Evolutionary conservation across 2,113 vertebrate species (phyloP).

Genomic region (Myrmecobius fasciatus): DNA sequence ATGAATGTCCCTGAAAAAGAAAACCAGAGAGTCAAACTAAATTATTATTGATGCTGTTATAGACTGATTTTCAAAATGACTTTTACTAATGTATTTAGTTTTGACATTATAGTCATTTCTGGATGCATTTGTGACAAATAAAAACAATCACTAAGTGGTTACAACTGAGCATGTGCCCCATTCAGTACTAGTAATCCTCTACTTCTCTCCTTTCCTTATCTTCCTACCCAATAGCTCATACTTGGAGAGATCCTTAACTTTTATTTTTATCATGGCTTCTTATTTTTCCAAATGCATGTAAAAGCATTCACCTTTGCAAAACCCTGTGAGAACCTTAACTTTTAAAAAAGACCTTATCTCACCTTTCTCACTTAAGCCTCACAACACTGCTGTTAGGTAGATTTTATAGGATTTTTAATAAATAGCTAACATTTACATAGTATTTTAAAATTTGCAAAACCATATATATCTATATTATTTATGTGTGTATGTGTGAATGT

Average conservation of each 20-base stretch:
- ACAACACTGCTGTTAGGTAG: not conserved
- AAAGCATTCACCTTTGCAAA: too few species aligned
- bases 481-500: not conserved
- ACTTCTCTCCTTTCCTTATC: not conserved
- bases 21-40: not conserved
- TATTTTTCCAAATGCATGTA: too few species aligned
- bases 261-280: too few species aligned
- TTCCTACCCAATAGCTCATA: not conserved
- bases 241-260: not conserved
- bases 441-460: not conserved
- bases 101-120: not conserved
- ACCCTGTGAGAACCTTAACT: not conserved
- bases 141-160: not conserved
- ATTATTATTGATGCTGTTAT: not conserved
- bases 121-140: not conserved
- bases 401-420: not conserved
- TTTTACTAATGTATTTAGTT: not conserved
- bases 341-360: not conserved
- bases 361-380: not conserved
- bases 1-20: not conserved
- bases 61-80: not conserved
- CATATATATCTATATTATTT: too few species aligned
- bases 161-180: not conserved
- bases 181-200: not conserved
- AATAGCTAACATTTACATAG: not conserved